Evolutionary conservation across 2,113 vertebrate species (phyloP).

Genomic region (Hystrix brachyura): DNA sequence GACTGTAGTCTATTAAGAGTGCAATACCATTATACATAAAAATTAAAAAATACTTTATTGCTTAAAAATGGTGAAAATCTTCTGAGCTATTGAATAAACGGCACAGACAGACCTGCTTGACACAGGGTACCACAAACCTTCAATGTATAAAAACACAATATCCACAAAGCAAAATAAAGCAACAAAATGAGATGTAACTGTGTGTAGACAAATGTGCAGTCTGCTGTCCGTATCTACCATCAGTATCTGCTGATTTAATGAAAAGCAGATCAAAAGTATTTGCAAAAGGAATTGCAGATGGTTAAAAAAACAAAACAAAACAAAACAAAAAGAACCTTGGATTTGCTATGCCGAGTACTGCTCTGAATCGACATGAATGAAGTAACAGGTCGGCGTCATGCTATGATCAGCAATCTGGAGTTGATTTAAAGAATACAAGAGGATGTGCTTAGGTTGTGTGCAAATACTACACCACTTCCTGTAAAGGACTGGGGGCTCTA

Average conservation of each 20-base stretch:
- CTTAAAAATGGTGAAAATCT: not conserved
- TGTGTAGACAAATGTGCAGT: rapidly evolving
- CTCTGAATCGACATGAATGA: not conserved
- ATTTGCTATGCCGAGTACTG: not conserved
- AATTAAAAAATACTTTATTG: not conserved
- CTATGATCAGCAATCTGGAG: not conserved
- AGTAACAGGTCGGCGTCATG: no score
- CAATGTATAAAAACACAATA: not conserved
- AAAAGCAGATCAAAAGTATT: not conserved
- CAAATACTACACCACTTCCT: not conserved
- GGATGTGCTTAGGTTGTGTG: not conserved
- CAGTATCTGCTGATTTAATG: not conserved
- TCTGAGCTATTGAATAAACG: not conserved
- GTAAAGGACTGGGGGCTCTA: no score
- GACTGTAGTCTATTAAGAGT: not conserved
- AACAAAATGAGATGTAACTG: not conserved
- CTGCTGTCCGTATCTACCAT: not conserved
- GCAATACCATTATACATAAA: not conserved
- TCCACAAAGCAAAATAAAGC: not conserved
- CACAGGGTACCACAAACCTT: not conserved
- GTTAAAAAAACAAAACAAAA: not conserved
- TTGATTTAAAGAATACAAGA: no score
- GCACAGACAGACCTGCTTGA: not conserved
- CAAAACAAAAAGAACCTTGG: not conserved
- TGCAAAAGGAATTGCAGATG: not conserved